A percentile compares a stretch with the other conserved stretches of the same genome.
These are phyloP conservation scores for Cryptoblepharus egeriae DNA, from an alignment of 2,797 vertebrate species.

Conservation along the genomic window DNA sequence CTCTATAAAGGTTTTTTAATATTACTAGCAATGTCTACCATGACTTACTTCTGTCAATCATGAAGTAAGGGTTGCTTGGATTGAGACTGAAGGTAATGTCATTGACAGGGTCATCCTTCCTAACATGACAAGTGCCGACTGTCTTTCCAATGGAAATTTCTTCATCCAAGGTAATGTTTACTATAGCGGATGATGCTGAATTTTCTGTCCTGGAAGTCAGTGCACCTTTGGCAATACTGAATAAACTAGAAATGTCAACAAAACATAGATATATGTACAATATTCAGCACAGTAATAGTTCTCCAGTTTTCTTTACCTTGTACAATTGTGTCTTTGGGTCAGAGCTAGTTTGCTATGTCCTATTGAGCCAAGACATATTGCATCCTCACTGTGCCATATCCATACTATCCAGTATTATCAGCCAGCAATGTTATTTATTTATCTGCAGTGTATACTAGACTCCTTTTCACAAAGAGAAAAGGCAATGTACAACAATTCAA, in stretches of 20 bases:
- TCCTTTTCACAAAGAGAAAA: not conserved
- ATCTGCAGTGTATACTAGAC: not conserved
- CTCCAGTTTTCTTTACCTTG: not conserved
- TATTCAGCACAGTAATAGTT: too few relatives aligned
- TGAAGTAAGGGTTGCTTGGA: constrained; percentile 56
- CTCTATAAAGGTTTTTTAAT: not conserved
- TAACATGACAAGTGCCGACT: constrained; percentile 51
- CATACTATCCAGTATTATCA: not conserved
- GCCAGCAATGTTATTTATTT: not conserved
- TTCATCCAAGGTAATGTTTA: constrained; percentile 58
- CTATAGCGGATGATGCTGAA: constrained; percentile 30
- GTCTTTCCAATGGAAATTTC: constrained; percentile 61
- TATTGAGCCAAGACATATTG: not conserved
- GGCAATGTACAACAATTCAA: not conserved
- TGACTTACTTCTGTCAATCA: constrained; percentile 54
- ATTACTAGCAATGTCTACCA: not conserved
- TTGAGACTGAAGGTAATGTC: constrained; percentile 54
- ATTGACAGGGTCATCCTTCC: constrained; percentile 49
- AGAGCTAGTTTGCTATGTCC: not conserved
- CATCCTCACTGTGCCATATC: not conserved
- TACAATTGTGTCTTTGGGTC: not conserved
- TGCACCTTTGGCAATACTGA: constrained; percentile 44
- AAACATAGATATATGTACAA: too few relatives aligned
- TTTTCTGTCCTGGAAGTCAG: constrained; percentile 35
- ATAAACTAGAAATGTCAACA: constrained; percentile 46